Conservation (phyloP, 2,113 vertebrate genomes). For the Megaleporinus macrocephalus region DNA sequence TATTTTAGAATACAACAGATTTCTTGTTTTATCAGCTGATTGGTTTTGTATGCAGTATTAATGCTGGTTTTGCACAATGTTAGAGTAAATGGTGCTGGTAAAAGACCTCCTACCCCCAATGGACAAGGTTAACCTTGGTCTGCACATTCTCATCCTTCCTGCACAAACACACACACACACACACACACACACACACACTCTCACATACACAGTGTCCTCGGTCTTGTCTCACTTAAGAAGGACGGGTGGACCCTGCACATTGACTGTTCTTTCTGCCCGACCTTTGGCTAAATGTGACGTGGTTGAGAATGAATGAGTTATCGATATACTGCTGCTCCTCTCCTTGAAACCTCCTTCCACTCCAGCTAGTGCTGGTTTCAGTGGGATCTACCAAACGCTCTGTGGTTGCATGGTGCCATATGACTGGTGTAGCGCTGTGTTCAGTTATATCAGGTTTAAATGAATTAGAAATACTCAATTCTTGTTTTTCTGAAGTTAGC, state of each 20-base stretch:
- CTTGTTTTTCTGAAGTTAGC: no score
- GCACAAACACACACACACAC: constrained; percentile 10
- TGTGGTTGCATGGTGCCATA: background rate
- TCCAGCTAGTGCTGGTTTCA: constrained; percentile 2
- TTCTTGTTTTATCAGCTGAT: background rate
- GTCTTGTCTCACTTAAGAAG: background rate
- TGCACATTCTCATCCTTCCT: no score
- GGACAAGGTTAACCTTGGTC: background rate
- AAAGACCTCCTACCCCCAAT: background rate
- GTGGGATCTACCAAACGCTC: background rate
- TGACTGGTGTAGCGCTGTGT: background rate
- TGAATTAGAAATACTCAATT: no score
- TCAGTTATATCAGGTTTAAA: no score
- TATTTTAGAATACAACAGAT: background rate
- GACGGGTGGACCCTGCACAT: constrained; percentile 15
- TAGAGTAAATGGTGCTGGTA: background rate
- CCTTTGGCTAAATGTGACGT: constrained; percentile 36
- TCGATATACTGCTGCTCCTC: constrained; percentile 23
- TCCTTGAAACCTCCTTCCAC: constrained; percentile 19
- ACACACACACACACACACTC: background rate
- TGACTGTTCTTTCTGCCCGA: constrained; percentile 21
- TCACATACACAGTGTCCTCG: background rate
- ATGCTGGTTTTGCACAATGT: background rate
- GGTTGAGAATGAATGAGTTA: constrained; percentile 29
- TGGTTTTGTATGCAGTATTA: background rate